These are phyloP conservation scores for Hypolimnas misippus DNA, from an alignment of 2,888 invertebrate species.

Conservation along the genomic window DNA sequence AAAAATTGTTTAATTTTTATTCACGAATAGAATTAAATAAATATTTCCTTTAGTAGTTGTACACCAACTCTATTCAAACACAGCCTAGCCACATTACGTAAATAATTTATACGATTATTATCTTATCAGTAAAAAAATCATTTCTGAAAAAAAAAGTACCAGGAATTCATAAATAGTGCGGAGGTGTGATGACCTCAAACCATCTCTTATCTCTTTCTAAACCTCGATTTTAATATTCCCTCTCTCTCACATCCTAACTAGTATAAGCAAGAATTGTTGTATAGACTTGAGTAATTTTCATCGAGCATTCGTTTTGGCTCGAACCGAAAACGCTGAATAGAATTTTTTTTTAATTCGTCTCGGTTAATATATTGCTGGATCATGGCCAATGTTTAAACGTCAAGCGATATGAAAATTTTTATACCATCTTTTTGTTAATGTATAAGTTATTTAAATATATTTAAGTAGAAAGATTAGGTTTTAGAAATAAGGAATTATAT, in stretches of 20 bases:
- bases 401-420: slow-evolving; percentile 5
- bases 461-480: too few relatives aligned
- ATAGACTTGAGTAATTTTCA: slow-evolving; percentile 5
- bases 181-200: slow-evolving; percentile 6
- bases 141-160: neutral
- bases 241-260: slow-evolving; percentile 4
- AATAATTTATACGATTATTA: too few relatives aligned
- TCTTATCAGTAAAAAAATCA: too few relatives aligned
- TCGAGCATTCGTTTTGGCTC: slow-evolving; percentile 5
- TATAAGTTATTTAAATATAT: neutral
- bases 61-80: too few relatives aligned
- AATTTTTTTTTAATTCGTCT: slow-evolving; percentile 19
- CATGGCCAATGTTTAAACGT: slow-evolving; percentile 19
- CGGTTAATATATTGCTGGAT: slow-evolving; percentile 20
- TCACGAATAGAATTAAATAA: too few relatives aligned
- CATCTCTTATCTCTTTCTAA: neutral
- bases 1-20: too few relatives aligned
- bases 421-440: neutral
- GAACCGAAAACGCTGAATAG: slow-evolving; percentile 11
- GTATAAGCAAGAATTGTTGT: slow-evolving; percentile 7
- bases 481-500: too few relatives aligned
- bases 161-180: slow-evolving; percentile 3
- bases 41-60: too few relatives aligned
- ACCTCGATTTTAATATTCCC: neutral
- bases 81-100: too few relatives aligned